Percentiles rank a stretch among this genome's conserved stretches.
These are phyloP conservation scores for Rhynchomys soricoides DNA, from an alignment of 2,113 vertebrate species.

Conservation along the genomic window DNA sequence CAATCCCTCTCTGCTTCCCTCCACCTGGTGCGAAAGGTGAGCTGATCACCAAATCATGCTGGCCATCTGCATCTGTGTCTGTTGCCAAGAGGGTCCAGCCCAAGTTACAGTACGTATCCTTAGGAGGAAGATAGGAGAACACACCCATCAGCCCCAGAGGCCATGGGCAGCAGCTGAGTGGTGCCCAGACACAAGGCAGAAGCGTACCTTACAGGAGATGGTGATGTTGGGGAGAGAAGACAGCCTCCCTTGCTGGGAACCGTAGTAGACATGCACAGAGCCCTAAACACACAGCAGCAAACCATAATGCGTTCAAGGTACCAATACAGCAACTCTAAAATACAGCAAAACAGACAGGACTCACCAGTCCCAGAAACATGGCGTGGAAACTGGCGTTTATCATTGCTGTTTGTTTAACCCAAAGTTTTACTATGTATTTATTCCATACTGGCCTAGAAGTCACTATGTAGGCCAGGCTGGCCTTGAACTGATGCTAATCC, in stretches of 20 bases:
- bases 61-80: constrained; percentile 83
- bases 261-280: constrained; percentile 86
- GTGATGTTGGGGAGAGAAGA: constrained; percentile 80
- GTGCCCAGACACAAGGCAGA: rapidly evolving
- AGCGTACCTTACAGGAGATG: constrained; percentile 85
- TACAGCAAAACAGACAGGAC: not conserved
- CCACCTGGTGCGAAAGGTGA: constrained; percentile 86
- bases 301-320: too few species aligned
- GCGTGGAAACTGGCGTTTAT: rapidly evolving
- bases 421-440: not conserved
- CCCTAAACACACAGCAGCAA: constrained; percentile 79
- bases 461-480: not conserved
- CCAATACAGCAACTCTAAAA: not conserved
- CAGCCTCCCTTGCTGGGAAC: constrained; percentile 69
- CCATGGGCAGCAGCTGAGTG: rapidly evolving
- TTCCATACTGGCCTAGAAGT: not conserved
- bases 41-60: constrained; percentile 84
- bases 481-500: not conserved
- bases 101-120: constrained; percentile 88
- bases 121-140: constrained; percentile 47
- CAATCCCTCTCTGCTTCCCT: constrained; percentile 87
- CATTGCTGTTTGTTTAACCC: not conserved
- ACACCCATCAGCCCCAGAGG: not conserved
- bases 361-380: not conserved
- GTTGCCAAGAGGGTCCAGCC: constrained; percentile 88